Evolutionary conservation across 2,888 invertebrate genomes (phyloP).

Genomic region (Tinea trinotella): DNA sequence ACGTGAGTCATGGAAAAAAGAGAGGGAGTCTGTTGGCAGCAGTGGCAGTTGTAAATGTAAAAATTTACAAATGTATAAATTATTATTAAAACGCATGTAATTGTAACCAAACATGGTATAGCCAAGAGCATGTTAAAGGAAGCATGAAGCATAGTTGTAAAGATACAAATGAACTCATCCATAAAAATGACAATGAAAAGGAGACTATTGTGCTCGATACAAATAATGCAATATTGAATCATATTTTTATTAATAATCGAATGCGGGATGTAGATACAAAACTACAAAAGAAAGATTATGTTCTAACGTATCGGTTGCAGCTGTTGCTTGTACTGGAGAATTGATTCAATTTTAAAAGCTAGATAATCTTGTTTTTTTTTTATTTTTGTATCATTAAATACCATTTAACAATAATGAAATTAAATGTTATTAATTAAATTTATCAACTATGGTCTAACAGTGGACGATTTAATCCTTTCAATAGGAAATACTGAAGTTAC

Average conservation of each 20-base stretch:
- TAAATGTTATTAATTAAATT: too few species aligned
- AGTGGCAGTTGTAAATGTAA: too few species aligned
- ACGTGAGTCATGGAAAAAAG: too few species aligned
- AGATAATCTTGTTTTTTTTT: not conserved
- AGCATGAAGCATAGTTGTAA: not conserved
- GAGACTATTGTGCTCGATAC: conserved; percentile 53
- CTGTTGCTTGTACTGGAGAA: conserved; percentile 33
- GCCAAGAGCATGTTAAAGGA: not conserved
- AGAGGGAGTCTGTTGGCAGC: too few species aligned
- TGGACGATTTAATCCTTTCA: too few species aligned
- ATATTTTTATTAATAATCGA: conserved; percentile 69
- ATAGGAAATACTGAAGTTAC: too few species aligned
- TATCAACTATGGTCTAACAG: too few species aligned
- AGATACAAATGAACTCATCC: conserved; percentile 45
- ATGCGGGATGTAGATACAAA: conserved; percentile 16
- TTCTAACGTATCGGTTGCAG: conserved; percentile 51
- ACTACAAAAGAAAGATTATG: conserved; percentile 64
- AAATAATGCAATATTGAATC: conserved; percentile 56
- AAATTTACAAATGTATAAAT: too few species aligned
- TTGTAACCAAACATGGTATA: too few species aligned
- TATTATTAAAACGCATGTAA: too few species aligned
- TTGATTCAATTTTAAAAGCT: not conserved
- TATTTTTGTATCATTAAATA: too few species aligned
- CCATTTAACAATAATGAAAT: too few species aligned
- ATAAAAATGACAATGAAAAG: conserved; percentile 55